These are phyloP conservation scores for Loriculus beryllinus DNA, from an alignment of 2,797 vertebrate genomes.

Conservation along the genomic window DNA sequence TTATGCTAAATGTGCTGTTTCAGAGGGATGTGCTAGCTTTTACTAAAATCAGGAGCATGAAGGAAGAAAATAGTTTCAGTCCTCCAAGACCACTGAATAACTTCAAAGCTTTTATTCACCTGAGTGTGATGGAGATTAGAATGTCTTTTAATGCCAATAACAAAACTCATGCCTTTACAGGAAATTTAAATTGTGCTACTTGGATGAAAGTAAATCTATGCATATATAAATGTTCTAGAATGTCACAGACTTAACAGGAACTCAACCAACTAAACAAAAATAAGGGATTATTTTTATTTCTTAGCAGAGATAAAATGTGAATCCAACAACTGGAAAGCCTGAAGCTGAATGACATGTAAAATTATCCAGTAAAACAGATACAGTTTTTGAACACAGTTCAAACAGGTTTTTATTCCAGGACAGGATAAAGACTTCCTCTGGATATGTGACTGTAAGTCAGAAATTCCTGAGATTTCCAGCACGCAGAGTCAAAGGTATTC, in stretches of 20 bases:
- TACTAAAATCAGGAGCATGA: not conserved
- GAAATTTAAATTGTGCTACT: not conserved
- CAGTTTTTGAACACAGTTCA: not conserved
- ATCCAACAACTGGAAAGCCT: not conserved
- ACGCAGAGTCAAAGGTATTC: not conserved
- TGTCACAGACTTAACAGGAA: not conserved
- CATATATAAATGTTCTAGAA: not conserved
- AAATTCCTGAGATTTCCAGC: not conserved
- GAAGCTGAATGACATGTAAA: not conserved
- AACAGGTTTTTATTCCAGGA: not conserved
- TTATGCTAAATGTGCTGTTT: not conserved
- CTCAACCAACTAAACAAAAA: not conserved
- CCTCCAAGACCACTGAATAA: not conserved
- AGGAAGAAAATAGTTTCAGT: not conserved
- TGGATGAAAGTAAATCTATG: not conserved
- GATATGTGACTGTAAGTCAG: not conserved
- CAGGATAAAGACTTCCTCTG: not conserved
- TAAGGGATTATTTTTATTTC: not conserved
- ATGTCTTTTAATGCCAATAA: not conserved
- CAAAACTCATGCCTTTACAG: not conserved
- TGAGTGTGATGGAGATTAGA: not conserved
- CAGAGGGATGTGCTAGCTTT: not conserved
- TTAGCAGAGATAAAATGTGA: not conserved
- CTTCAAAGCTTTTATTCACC: constrained; percentile 4
- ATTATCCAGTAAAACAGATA: not conserved